Evolutionary conservation across 1,140 invertebrate species (phyloP).

Genomic region (Hycleus phaleratus): DNA sequence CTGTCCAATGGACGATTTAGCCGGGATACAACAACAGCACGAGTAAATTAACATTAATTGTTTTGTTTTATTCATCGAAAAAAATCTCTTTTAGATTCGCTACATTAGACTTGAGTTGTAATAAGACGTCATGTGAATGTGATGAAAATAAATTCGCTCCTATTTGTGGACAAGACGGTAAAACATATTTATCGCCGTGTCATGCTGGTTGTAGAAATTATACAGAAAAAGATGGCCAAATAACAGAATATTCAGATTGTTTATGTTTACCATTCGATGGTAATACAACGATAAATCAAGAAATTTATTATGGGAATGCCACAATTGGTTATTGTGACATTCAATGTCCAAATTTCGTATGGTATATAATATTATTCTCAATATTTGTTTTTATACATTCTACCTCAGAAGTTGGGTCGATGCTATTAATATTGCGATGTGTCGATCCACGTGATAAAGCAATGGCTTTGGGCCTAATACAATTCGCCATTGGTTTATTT

Average conservation of each 20-base stretch:
- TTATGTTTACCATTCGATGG: conserved; percentile 52
- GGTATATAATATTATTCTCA: conserved; percentile 80
- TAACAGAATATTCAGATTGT: conserved; percentile 65
- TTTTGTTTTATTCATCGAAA: background rate
- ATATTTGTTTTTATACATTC: conserved; percentile 86
- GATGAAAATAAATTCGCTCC: conserved; percentile 69
- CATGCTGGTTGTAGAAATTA: conserved; percentile 75
- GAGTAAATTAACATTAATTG: conserved; percentile 33
- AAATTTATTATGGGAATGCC: conserved; percentile 34
- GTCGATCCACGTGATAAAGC: conserved; percentile 88
- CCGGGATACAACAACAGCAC: conserved; percentile 51
- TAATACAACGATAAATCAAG: conserved; percentile 36
- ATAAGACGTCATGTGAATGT: conserved; percentile 57
- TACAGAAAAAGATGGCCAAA: conserved; percentile 54
- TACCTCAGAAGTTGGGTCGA: conserved; percentile 84
- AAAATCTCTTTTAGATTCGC: conserved; percentile 29
- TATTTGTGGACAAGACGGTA: conserved; percentile 70
- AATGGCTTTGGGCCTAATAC: conserved; percentile 88
- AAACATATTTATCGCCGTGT: conserved; percentile 82
- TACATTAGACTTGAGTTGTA: conserved; percentile 43
- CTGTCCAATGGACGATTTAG: conserved; percentile 75
- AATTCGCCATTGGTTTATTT: conserved; percentile 86
- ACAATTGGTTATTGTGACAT: conserved; percentile 67
- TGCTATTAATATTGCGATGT: conserved; percentile 82
- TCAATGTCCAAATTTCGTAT: conserved; percentile 70